Evolutionary conservation across 2,113 vertebrate genomes (phyloP).

Genomic region (Zeus faber): DNA sequence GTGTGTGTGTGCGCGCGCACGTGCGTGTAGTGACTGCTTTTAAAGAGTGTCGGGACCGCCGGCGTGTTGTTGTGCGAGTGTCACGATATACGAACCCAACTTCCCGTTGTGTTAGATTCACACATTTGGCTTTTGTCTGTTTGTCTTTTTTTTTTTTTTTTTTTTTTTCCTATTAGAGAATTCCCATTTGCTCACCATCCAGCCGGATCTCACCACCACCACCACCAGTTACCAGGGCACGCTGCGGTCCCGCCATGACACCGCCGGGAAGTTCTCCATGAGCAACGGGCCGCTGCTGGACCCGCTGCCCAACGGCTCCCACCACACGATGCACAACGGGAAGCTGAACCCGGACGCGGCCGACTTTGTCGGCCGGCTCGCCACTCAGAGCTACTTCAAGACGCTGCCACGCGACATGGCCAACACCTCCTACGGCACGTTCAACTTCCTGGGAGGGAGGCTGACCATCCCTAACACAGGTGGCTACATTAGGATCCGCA

Average conservation of each 20-base stretch:
- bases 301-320: slow-evolving; percentile 86
- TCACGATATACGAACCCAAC: slow-evolving; percentile 30
- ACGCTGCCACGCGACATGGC: slow-evolving; percentile 86
- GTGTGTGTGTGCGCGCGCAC: slow-evolving; percentile 6
- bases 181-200: slow-evolving; percentile 96
- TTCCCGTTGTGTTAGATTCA: slow-evolving; percentile 57
- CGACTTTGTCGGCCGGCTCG: slow-evolving; percentile 87
- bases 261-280: slow-evolving; percentile 86
- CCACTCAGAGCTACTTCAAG: slow-evolving; percentile 92
- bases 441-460: slow-evolving; percentile 95
- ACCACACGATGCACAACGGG: slow-evolving; percentile 92
- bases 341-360: slow-evolving; percentile 80
- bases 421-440: slow-evolving; percentile 95
- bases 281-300: slow-evolving; percentile 92
- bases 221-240: slow-evolving; percentile 96
- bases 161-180: slow-evolving; percentile 76
- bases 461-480: slow-evolving; percentile 95
- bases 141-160: slow-evolving; percentile 29
- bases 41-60: slow-evolving; percentile 57
- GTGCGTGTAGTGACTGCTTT: slow-evolving; percentile 48
- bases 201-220: slow-evolving; percentile 94
- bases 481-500: too few species aligned
- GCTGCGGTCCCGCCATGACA: slow-evolving; percentile 87
- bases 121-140: slow-evolving; percentile 56
- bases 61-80: slow-evolving; percentile 26